Evolutionary conservation across 2,113 vertebrate genomes (phyloP).

Genomic region (Tringa solitaria): DNA sequence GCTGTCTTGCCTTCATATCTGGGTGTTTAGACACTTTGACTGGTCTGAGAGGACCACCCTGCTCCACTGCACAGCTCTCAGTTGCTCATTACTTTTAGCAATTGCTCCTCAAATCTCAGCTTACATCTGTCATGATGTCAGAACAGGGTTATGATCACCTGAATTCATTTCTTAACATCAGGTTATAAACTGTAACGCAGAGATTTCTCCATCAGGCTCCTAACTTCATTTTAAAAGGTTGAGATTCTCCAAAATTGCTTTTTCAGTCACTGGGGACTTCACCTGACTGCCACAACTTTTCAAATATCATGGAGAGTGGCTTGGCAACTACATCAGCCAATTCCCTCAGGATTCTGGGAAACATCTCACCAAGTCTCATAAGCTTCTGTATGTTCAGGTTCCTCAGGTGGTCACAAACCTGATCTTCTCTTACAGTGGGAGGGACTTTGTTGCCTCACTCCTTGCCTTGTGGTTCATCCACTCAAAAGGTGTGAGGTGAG

Average conservation of each 20-base stretch:
- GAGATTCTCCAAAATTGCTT: not conserved
- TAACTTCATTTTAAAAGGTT: not conserved
- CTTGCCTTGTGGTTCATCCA: no score
- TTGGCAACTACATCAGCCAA: no score
- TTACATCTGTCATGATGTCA: not conserved
- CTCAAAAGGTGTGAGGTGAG: no score
- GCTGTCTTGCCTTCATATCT: not conserved
- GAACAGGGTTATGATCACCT: not conserved
- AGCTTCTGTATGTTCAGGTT: no score
- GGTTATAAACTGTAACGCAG: not conserved
- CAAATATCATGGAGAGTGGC: no score
- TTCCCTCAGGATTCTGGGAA: no score
- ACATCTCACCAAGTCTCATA: no score
- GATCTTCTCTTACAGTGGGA: no score
- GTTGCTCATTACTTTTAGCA: not conserved
- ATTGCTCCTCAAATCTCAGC: not conserved
- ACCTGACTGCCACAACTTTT: no score
- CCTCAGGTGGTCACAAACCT: no score
- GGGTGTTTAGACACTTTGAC: not conserved
- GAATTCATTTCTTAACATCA: not conserved
- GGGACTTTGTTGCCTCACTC: no score
- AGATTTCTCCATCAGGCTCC: not conserved
- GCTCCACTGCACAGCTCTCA: not conserved
- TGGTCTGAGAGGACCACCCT: not conserved
- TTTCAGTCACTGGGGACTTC: no score